Evolutionary conservation across 1,140 invertebrate genomes (phyloP).

Genomic region (Nixonia krombeini): DNA sequence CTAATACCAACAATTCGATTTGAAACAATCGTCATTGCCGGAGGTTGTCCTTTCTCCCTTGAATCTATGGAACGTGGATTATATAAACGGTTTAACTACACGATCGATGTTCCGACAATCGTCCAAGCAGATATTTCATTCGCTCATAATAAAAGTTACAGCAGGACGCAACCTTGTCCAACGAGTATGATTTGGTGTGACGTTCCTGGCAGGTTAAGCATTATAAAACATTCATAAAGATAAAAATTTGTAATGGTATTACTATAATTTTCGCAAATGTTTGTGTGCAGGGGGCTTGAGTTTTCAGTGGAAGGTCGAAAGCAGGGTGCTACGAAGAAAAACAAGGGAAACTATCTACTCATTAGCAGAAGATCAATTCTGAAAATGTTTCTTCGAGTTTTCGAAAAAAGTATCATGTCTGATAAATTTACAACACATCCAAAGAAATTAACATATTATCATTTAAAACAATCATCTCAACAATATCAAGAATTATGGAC

Average conservation of each 20-base stretch:
- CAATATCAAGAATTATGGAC: slow-evolving; percentile 60
- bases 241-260: too few relatives aligned
- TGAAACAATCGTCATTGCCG: slow-evolving; percentile 80
- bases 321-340: slow-evolving; percentile 86
- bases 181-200: slow-evolving; percentile 77
- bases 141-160: slow-evolving; percentile 60
- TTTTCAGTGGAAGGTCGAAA: slow-evolving; percentile 84
- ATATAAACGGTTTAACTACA: slow-evolving; percentile 67
- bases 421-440: slow-evolving; percentile 52
- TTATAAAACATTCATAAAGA: too few relatives aligned
- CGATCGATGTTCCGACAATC: slow-evolving; percentile 57
- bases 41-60: slow-evolving; percentile 76
- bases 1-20: slow-evolving; percentile 83
- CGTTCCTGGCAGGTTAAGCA: slow-evolving; percentile 64
- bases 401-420: slow-evolving; percentile 52
- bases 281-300: slow-evolving; percentile 76
- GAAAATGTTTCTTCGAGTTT: slow-evolving; percentile 71
- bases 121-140: slow-evolving; percentile 62
- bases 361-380: slow-evolving; percentile 79
- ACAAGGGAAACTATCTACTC: slow-evolving; percentile 71
- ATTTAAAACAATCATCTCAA: slow-evolving; percentile 58
- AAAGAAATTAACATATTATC: slow-evolving; percentile 62
- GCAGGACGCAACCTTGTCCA: slow-evolving; percentile 72
- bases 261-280: slow-evolving; percentile 15
- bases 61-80: slow-evolving; percentile 79